phyloP scores from a whole-genome alignment of 2,797 vertebrate genomes.

The Austrolebias charrua region DNA sequence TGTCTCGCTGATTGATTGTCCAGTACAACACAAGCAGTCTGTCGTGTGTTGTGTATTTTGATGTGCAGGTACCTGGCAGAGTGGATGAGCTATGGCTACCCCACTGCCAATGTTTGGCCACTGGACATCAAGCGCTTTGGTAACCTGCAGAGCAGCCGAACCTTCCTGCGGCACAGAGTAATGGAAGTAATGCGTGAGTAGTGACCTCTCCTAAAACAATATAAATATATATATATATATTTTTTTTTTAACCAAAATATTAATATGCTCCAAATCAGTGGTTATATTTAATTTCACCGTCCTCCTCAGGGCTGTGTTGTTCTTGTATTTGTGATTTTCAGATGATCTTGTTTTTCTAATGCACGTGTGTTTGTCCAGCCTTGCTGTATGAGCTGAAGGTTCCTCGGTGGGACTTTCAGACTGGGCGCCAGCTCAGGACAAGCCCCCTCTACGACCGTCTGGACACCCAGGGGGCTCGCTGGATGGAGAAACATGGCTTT shows the following conservation, averaged over 20 bases:
- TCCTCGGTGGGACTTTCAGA: slow-evolving; percentile 99
- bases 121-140: slow-evolving; percentile 96
- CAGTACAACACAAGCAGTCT: slow-evolving; percentile 7
- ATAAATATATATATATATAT: too few species aligned
- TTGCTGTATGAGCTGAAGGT: slow-evolving; percentile 95
- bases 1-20: background rate
- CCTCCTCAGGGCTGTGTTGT: background rate
- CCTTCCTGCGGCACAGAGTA: slow-evolving; percentile 94
- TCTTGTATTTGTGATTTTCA: background rate
- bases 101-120: slow-evolving; percentile 91
- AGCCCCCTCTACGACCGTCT: slow-evolving; percentile 95
- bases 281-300: background rate
- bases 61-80: slow-evolving; percentile 89
- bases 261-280: background rate
- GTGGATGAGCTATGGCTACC: slow-evolving; percentile 96
- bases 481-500: slow-evolving; percentile 99
- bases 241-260: background rate
- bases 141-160: slow-evolving; percentile 94
- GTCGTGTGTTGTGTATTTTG: slow-evolving; percentile 16
- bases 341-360: background rate
- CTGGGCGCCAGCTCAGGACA: slow-evolving; percentile 93
- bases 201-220: background rate
- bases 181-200: slow-evolving; percentile 99
- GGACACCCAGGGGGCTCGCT: slow-evolving; percentile 94
- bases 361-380: slow-evolving; percentile 73